Percentiles rank a stretch among this genome's conserved stretches.
Conservation (phyloP, 1,140 invertebrate species). For the Pogonomyrmex barbatus region DNA sequence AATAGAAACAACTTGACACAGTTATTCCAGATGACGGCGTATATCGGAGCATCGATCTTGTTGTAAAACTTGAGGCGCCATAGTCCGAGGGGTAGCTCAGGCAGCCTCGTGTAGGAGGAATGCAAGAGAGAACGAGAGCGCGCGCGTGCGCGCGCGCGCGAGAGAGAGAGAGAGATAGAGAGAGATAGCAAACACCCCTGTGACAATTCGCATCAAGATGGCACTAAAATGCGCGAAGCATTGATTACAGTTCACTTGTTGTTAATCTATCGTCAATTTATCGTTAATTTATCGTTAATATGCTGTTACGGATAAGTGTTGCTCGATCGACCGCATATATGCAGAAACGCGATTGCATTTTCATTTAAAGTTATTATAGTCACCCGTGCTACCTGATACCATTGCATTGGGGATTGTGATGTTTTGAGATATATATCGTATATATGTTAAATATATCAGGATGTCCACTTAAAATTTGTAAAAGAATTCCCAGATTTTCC, state of each 20-base stretch:
- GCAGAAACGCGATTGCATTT: slow-evolving; percentile 3
- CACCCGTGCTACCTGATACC: slow-evolving; percentile 2
- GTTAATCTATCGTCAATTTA: not conserved
- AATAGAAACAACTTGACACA: slow-evolving; percentile 20
- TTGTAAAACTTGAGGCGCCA: not conserved
- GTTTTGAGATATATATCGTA: slow-evolving; percentile 22
- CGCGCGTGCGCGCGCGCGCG: not conserved
- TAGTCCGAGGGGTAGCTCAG: not conserved
- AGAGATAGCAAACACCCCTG: slow-evolving; percentile 71
- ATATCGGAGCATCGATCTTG: slow-evolving; percentile 12
- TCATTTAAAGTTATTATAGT: not conserved
- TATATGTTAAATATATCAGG: not conserved
- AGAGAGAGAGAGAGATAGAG: not conserved
- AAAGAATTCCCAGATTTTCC: too few species aligned
- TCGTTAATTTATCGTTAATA: not conserved
- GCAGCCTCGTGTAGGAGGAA: not conserved
- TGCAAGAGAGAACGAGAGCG: not conserved
- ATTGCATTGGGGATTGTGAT: not conserved
- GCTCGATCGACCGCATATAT: slow-evolving; percentile 52
- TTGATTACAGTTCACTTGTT: not conserved
- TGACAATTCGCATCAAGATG: slow-evolving; percentile 73
- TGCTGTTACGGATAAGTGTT: slow-evolving; percentile 20
- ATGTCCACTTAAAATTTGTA: too few species aligned
- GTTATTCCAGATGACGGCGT: not conserved
- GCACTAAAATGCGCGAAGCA: slow-evolving; percentile 74